A percentile compares a stretch with the other conserved stretches of the same genome.
phyloP scores from a whole-genome alignment of 1,140 invertebrate genomes.

The Drosophila nebulosa region DNA sequence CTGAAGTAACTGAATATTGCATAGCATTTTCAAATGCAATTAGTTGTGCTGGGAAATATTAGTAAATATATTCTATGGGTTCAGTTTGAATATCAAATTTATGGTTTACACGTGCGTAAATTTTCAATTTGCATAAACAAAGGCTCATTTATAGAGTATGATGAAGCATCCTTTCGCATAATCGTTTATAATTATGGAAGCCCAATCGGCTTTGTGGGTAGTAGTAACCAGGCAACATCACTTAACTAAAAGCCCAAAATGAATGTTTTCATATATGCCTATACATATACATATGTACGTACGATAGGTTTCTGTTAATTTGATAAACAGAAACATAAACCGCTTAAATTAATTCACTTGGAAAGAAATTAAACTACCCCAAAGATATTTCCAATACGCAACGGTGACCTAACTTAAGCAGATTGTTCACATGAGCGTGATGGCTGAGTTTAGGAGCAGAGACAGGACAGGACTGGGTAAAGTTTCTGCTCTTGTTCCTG shows the following conservation, averaged over 20 bases:
- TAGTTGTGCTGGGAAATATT: neutral
- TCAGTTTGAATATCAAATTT: no score
- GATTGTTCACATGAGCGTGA: conserved; percentile 30
- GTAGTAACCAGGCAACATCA: no score
- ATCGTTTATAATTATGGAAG: no score
- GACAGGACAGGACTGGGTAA: neutral
- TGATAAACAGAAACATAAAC: neutral
- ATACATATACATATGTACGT: neutral
- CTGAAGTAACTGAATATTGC: neutral
- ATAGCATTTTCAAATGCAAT: neutral
- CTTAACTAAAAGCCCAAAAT: no score
- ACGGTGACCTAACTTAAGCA: conserved; percentile 4
- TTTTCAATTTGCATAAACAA: no score
- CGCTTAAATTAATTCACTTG: conserved; percentile 27
- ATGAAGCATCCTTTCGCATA: no score
- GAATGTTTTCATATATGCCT: neutral
- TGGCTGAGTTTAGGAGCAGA: neutral
- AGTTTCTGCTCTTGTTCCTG: neutral
- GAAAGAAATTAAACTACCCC: conserved; percentile 39
- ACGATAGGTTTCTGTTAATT: neutral
- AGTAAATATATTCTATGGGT: no score
- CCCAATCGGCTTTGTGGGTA: no score
- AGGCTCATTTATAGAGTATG: no score
- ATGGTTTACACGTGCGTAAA: no score
- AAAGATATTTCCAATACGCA: conserved; percentile 3